These are phyloP conservation scores for Siniperca scherzeri DNA, from an alignment of 2,797 vertebrate genomes.

Conservation along the genomic window DNA sequence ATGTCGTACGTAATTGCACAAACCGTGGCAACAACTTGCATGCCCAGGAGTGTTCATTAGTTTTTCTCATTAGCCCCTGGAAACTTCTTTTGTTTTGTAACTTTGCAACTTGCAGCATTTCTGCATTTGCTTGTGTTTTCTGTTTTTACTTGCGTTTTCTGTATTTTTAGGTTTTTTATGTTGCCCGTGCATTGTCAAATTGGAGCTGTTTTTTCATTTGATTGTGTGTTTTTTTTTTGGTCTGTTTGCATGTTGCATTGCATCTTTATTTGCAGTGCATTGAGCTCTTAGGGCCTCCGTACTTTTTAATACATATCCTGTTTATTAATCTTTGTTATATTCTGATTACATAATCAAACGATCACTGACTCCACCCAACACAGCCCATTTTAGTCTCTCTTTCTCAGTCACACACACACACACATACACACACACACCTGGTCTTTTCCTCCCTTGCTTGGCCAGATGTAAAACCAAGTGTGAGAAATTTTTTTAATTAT, in stretches of 20 bases:
- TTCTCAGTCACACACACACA: constrained; percentile 20
- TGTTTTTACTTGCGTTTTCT: background rate
- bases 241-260: no score
- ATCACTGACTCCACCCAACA: constrained; percentile 2
- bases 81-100: background rate
- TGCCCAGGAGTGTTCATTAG: background rate
- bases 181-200: background rate
- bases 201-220: no score
- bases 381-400: background rate
- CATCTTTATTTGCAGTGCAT: background rate
- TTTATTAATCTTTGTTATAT: constrained; percentile 8
- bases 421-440: constrained; percentile 36
- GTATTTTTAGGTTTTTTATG: no score
- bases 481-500: constrained; percentile 86
- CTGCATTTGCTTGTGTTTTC: background rate
- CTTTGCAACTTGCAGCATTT: background rate
- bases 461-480: constrained; percentile 78
- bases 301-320: background rate
- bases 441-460: constrained; percentile 16
- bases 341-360: constrained; percentile 35
- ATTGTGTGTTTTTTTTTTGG: no score
- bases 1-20: background rate
- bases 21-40: background rate
- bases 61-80: background rate
- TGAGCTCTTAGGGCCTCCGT: background rate